A percentile compares a stretch with the other conserved stretches of the same genome.
Evolutionary conservation across 2,113 vertebrate genomes (phyloP).

Genomic region (Regulus satrapa): DNA sequence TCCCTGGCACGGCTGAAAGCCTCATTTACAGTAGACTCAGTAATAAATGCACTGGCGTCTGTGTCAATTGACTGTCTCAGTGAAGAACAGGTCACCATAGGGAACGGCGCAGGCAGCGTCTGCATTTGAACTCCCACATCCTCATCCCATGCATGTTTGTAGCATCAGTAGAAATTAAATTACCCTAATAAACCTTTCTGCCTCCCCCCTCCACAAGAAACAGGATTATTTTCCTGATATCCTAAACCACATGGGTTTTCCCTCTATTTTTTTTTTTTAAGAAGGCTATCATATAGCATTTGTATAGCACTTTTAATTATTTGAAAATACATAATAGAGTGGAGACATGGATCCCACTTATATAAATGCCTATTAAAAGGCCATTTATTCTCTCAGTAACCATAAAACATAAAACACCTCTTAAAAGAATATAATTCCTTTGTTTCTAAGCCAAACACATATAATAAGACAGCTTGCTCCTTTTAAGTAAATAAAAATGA

Average conservation of each 20-base stretch:
- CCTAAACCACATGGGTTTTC: slow-evolving; percentile 26
- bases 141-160: not conserved
- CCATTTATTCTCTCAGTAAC: slow-evolving; percentile 69
- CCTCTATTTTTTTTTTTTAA: slow-evolving; percentile 44
- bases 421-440: slow-evolving; percentile 73
- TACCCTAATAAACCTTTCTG: slow-evolving; percentile 47
- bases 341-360: slow-evolving; percentile 62
- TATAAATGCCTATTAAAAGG: slow-evolving; percentile 69
- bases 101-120: slow-evolving; percentile 2
- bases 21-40: slow-evolving; percentile 75
- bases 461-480: slow-evolving; percentile 65
- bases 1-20: slow-evolving; percentile 64
- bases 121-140: slow-evolving; percentile 27
- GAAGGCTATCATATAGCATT: slow-evolving; percentile 45
- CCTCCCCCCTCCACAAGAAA: not conserved
- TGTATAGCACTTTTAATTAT: slow-evolving; percentile 61
- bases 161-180: slow-evolving; percentile 56
- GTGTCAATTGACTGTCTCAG: slow-evolving; percentile 68
- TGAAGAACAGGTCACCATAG: slow-evolving; percentile 70
- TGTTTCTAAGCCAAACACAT: slow-evolving; percentile 73
- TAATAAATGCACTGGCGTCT: slow-evolving; percentile 75
- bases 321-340: slow-evolving; percentile 65
- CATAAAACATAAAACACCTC: slow-evolving; percentile 77
- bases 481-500: slow-evolving; percentile 76
- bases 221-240: not conserved